A percentile compares a stretch with the other conserved stretches of the same genome.
Conservation (phyloP, 2,797 vertebrate species). For the Hydrophis major region DNA sequence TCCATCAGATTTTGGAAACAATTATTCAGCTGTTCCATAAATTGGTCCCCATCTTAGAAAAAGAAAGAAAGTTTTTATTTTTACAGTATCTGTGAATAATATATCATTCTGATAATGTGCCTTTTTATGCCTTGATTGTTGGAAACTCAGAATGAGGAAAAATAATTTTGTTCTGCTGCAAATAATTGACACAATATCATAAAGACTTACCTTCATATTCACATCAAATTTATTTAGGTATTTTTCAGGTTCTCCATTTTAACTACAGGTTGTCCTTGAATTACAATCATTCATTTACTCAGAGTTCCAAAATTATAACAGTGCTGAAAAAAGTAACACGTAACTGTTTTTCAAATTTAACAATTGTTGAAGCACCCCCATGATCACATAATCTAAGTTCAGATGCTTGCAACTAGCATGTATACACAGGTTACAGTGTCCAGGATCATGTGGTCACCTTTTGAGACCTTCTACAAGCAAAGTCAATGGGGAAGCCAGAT, state of each 20-base stretch:
- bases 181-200: neutral
- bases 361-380: neutral
- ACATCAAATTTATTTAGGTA: neutral
- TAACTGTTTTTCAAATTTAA: neutral
- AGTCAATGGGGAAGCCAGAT: neutral
- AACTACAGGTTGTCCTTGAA: neutral
- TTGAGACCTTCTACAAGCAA: neutral
- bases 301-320: neutral
- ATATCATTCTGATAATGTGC: neutral
- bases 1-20: neutral
- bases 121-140: neutral
- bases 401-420: neutral
- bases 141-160: neutral
- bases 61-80: neutral
- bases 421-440: neutral
- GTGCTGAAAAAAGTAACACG: neutral
- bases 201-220: neutral
- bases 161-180: neutral
- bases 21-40: neutral
- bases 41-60: neutral
- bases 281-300: neutral
- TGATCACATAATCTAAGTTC: neutral
- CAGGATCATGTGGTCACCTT: neutral
- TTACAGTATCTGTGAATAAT: neutral
- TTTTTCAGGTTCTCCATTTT: neutral